Percentiles rank a stretch among this genome's conserved stretches.
These are phyloP conservation scores for Deilephila porcellus DNA, from an alignment of 2,888 invertebrate genomes.

Conservation along the genomic window DNA sequence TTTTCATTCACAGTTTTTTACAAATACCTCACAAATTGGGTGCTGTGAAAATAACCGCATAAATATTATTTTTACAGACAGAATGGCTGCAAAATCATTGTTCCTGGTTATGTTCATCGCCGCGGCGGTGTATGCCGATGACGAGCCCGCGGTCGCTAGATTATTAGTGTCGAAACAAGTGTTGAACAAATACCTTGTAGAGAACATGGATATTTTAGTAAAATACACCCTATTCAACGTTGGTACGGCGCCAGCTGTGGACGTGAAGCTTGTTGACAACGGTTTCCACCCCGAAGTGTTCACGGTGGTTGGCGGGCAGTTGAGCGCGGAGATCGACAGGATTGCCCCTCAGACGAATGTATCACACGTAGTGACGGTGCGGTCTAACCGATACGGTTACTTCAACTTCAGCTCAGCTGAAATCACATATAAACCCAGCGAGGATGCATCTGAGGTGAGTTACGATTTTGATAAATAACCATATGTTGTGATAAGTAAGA, in stretches of 20 bases:
- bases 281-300: conserved; percentile 97
- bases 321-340: conserved; percentile 92
- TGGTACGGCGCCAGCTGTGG: conserved; percentile 95
- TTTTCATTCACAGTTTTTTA: conserved; percentile 50
- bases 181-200: conserved; percentile 97
- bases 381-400: conserved; percentile 95
- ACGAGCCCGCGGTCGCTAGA: conserved; percentile 91
- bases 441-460: conserved; percentile 90
- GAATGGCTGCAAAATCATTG: conserved; percentile 76
- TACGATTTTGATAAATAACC: conserved; percentile 19
- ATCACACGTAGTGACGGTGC: conserved; percentile 95
- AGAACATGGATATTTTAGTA: conserved; percentile 97
- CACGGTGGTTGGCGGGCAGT: conserved; percentile 93
- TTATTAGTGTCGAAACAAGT: conserved; percentile 97
- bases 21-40: conserved; percentile 30
- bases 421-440: conserved; percentile 93
- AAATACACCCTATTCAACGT: conserved; percentile 98
- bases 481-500: not conserved
- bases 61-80: conserved; percentile 62
- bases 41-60: conserved; percentile 32
- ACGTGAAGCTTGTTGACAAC: conserved; percentile 94
- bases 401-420: conserved; percentile 99
- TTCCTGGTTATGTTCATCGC: conserved; percentile 76
- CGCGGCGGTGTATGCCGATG: conserved; percentile 82
- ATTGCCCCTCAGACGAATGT: conserved; percentile 97